Base-by-base conservation (phyloP, 2,797 vertebrate genomes). In the Scolopax bukidnonensis region DNA sequence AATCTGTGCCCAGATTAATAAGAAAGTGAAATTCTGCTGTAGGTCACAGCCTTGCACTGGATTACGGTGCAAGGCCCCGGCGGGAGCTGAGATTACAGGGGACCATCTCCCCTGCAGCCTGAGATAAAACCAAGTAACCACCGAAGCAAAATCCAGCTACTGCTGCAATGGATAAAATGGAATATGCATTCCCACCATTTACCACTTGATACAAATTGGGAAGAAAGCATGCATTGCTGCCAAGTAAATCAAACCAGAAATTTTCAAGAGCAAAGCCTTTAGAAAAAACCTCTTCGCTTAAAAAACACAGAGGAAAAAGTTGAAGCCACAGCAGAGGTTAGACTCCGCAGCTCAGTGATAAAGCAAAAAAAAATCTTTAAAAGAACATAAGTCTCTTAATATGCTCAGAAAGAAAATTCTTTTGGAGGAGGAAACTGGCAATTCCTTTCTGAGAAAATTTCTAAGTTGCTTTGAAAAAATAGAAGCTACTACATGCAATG, bases 361-460 rank as follows among this genome's bases (percentile, higher is more conserved):
- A 75, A 56, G 19, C 70, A 74, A 84, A 67, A 43, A 43, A n/a
- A 74, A 74, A 47, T n/a, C 4, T 56, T 51, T 27, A 53, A 78
- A 48, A 50, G 54, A 67, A 82, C 74, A 54, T 41, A 79, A 69
- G 19, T 38, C 13, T 63, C 54, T 75, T 54, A 45, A 10, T 11
- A 50, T 0, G 0, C 47, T 84, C 74, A 56, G 48, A 76, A 92
- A 78, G n/a, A 81, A 84, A 84, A 90, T 40, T 64, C 3, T 56
- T 90, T 64, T 77, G 60, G 41, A 88, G 38, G 10, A 69, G 4
- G 32, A 90, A 86, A 76, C 8, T 24, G 10, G 47, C 36, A 86
- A 56, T 4, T 90, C 32, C 70, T 90, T 86, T 45, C 76, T 67
- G n/a, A 71, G 60, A 70, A 90, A 83, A 91, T 33, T 9, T 89